Evolutionary conservation across 2,113 vertebrate genomes (phyloP).

Genomic region (Typhlomys cinereus): DNA sequence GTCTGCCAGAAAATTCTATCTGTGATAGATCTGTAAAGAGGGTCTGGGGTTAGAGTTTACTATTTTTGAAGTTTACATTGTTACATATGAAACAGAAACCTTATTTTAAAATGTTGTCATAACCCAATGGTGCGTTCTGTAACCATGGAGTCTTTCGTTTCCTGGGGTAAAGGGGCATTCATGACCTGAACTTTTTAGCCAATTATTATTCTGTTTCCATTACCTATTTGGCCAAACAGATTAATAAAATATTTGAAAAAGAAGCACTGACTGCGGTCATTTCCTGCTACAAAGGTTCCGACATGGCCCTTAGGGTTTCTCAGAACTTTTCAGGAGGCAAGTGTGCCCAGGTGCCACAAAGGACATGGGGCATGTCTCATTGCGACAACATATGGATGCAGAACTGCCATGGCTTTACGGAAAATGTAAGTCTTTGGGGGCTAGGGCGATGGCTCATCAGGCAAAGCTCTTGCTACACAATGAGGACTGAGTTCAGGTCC

Average conservation of each 20-base stretch:
- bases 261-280: not conserved
- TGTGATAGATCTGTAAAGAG: slow-evolving; percentile 88
- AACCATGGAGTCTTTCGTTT: slow-evolving; percentile 81
- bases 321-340: not conserved
- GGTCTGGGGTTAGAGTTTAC: slow-evolving; percentile 86
- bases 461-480: not conserved
- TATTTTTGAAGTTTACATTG: slow-evolving; percentile 91
- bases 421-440: too few species aligned
- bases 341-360: not conserved
- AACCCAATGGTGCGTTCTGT: slow-evolving; percentile 83
- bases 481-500: not conserved
- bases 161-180: slow-evolving; percentile 79
- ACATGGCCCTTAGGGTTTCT: not conserved
- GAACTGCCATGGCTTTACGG: too few species aligned
- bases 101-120: slow-evolving; percentile 87
- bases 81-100: slow-evolving; percentile 85
- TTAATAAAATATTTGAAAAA: slow-evolving; percentile 85
- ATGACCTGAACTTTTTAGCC: slow-evolving; percentile 86
- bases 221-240: slow-evolving; percentile 86
- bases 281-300: rapidly evolving
- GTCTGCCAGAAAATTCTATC: slow-evolving; percentile 89
- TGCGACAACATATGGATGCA: not conserved
- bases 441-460: not conserved
- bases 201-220: slow-evolving; percentile 86
- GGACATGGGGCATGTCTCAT: not conserved